Percentiles rank a stretch among this genome's conserved stretches.
Evolutionary conservation across 2,797 vertebrate species (phyloP).

Genomic region (Phylloscopus collybita): DNA sequence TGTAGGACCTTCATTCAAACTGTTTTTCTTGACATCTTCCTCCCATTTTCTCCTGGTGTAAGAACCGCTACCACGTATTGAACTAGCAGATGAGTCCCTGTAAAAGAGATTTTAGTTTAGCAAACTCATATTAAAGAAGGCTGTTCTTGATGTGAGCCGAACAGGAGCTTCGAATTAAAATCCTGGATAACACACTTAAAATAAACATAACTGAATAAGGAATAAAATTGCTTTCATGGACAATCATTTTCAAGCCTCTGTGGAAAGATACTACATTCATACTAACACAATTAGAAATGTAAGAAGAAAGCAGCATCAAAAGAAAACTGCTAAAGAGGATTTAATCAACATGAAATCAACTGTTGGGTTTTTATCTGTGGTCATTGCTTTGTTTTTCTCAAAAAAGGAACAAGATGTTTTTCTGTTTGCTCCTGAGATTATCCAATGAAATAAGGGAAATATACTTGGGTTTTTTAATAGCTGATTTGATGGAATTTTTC

Average conservation of each 20-base stretch:
- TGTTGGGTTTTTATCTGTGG: background rate
- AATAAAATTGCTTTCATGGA: background rate
- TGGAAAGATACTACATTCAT: background rate
- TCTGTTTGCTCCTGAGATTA: background rate
- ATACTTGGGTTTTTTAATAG: background rate
- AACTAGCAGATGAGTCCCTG: slow-evolving; percentile 89
- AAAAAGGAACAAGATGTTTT: background rate
- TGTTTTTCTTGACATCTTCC: slow-evolving; percentile 94
- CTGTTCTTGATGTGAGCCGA: background rate
- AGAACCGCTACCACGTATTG: slow-evolving; percentile 93
- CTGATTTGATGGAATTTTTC: background rate
- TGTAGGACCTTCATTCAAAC: slow-evolving; percentile 85
- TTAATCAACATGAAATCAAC: background rate
- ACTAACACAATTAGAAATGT: background rate
- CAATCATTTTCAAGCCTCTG: background rate
- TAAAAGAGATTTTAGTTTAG: slow-evolving; percentile 35
- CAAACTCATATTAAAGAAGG: background rate
- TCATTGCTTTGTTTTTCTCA: background rate
- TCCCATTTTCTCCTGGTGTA: slow-evolving; percentile 98
- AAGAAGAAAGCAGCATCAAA: background rate
- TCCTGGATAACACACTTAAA: background rate
- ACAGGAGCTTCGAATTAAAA: background rate
- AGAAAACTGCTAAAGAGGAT: background rate
- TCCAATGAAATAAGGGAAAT: background rate
- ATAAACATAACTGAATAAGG: background rate